A percentile compares a stretch with the other conserved stretches of the same genome.
Conservation (phyloP, 1,140 invertebrate species). For the Calycopis cecrops region DNA sequence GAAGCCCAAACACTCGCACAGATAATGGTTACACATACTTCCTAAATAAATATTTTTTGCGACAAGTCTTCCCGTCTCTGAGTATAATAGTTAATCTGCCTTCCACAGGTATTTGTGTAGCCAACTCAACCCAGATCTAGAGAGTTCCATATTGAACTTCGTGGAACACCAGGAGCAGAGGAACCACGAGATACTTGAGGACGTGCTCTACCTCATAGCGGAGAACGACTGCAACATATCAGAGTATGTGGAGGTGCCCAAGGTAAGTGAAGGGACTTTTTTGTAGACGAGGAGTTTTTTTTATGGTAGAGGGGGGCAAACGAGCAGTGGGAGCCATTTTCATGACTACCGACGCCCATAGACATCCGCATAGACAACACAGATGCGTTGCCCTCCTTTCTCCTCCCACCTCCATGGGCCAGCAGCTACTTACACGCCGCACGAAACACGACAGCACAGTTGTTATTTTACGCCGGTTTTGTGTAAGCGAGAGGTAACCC, state of each 20-base stretch:
- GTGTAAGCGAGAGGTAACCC: no score
- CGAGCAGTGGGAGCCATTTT: no score
- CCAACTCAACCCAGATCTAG: conserved; percentile 78
- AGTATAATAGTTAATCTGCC: neutral
- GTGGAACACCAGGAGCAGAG: conserved; percentile 85
- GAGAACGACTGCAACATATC: conserved; percentile 81
- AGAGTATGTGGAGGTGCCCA: conserved; percentile 92
- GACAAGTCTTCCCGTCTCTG: neutral
- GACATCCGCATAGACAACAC: no score
- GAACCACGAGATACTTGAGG: conserved; percentile 74
- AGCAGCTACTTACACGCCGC: no score
- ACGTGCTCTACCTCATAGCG: conserved; percentile 79
- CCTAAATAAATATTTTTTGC: neutral
- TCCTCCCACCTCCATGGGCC: no score
- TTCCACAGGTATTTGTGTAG: conserved; percentile 76
- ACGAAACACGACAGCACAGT: no score
- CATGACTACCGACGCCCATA: no score
- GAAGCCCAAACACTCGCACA: no score
- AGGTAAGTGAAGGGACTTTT: conserved; percentile 71
- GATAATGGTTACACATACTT: neutral
- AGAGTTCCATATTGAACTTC: conserved; percentile 85
- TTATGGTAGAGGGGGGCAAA: no score
- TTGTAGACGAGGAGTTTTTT: no score
- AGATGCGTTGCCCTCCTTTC: no score
- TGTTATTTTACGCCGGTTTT: no score